phyloP scores from a whole-genome alignment of 2,113 vertebrate genomes.

The Charina bottae region DNA sequence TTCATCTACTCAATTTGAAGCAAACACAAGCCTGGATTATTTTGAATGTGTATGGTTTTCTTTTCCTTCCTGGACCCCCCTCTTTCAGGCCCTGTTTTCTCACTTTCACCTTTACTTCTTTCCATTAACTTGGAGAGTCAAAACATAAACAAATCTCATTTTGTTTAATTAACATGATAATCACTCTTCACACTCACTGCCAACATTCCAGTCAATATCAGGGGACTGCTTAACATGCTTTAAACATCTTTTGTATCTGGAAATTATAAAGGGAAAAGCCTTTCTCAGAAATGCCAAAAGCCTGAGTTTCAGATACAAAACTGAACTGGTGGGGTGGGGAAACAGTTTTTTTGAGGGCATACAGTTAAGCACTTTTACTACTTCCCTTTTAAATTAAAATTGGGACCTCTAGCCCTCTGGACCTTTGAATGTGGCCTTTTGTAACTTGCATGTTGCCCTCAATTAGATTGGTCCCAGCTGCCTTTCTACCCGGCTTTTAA shows the following conservation, averaged over 20 bases:
- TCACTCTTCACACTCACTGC: background rate
- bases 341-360: background rate
- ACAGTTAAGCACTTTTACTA: constrained; percentile 1
- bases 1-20: background rate
- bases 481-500: background rate
- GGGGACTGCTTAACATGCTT: background rate
- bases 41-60: background rate
- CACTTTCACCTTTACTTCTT: constrained; percentile 19
- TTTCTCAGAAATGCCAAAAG: background rate
- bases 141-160: constrained; percentile 29
- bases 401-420: background rate
- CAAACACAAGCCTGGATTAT: background rate
- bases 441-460: background rate
- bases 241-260: constrained; percentile 8
- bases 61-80: background rate
- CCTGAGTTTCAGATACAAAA: background rate
- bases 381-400: constrained; percentile 22
- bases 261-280: background rate
- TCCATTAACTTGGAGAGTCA: constrained; percentile 11
- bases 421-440: background rate
- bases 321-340: background rate
- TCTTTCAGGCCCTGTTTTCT: background rate
- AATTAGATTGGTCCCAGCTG: constrained; percentile 6
- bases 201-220: background rate
- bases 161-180: background rate